Percentiles rank a stretch among this genome's conserved stretches.
Conservation (phyloP, 2,797 vertebrate genomes). For the Pristis pectinata region DNA sequence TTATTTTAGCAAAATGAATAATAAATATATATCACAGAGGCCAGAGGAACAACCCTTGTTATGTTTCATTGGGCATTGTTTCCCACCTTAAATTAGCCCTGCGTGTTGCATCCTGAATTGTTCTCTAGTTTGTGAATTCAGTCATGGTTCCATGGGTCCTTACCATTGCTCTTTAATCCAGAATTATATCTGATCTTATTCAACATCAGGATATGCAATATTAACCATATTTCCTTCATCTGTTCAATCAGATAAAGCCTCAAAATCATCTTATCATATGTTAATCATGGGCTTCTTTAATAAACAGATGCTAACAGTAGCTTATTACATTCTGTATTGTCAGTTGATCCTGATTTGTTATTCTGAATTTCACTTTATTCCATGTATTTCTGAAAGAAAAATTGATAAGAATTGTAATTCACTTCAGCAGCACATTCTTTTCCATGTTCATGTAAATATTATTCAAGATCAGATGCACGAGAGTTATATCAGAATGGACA, state of each 20-base stretch:
- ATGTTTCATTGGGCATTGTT: background rate
- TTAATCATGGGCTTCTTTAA: background rate
- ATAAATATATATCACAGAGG: background rate
- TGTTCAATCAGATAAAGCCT: background rate
- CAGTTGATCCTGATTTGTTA: background rate
- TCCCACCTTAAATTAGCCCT: background rate
- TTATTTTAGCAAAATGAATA: background rate
- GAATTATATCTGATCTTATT: background rate
- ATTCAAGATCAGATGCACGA: background rate
- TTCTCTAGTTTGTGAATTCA: background rate
- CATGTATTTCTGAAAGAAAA: background rate
- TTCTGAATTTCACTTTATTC: background rate
- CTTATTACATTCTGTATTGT: background rate
- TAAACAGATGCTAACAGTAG: background rate
- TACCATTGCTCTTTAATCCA: background rate
- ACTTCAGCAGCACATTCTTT: background rate
- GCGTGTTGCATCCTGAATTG: background rate
- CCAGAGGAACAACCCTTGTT: background rate
- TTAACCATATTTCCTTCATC: background rate
- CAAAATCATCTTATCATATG: background rate
- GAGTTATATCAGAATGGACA: background rate
- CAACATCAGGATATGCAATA: background rate
- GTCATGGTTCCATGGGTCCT: background rate
- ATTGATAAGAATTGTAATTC: background rate
- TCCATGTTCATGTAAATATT: background rate